A percentile compares a stretch with the other conserved stretches of the same genome.
Evolutionary conservation across 2,797 vertebrate species (phyloP).

Genomic region (Fringilla coelebs): DNA sequence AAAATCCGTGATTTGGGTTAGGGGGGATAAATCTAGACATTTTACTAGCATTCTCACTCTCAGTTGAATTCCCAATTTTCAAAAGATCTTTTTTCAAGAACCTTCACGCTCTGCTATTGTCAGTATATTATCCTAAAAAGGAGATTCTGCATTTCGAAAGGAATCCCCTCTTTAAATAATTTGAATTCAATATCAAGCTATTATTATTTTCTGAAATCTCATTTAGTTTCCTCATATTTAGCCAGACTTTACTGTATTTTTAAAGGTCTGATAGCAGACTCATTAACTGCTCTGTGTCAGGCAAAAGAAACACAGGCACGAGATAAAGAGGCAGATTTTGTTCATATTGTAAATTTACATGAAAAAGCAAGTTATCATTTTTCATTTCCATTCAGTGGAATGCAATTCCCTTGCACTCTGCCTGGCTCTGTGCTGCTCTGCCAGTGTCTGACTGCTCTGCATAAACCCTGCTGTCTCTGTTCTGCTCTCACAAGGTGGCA

Average conservation of each 20-base stretch:
- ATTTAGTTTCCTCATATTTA: neutral
- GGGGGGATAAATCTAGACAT: neutral
- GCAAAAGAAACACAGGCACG: neutral
- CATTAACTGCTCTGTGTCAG: neutral
- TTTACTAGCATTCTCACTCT: neutral
- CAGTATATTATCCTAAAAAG: neutral
- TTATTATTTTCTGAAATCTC: neutral
- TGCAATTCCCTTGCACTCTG: neutral
- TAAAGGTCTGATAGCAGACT: neutral
- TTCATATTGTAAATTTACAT: neutral
- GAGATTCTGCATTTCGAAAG: neutral
- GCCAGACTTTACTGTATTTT: neutral
- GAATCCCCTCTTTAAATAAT: neutral
- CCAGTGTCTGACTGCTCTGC: fast-evolving
- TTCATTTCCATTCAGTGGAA: neutral
- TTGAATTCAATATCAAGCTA: neutral
- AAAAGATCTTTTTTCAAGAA: neutral
- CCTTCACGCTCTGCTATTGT: fast-evolving
- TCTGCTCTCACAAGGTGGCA: slow-evolving; percentile 81
- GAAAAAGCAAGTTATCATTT: neutral
- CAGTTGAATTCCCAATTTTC: neutral
- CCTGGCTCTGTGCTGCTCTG: neutral
- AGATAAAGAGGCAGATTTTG: neutral
- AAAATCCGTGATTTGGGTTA: neutral
- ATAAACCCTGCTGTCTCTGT: neutral